A percentile compares a stretch with the other conserved stretches of the same genome.
Conservation (phyloP, 1,140 invertebrate species). For the Lepidurus packardi region DNA sequence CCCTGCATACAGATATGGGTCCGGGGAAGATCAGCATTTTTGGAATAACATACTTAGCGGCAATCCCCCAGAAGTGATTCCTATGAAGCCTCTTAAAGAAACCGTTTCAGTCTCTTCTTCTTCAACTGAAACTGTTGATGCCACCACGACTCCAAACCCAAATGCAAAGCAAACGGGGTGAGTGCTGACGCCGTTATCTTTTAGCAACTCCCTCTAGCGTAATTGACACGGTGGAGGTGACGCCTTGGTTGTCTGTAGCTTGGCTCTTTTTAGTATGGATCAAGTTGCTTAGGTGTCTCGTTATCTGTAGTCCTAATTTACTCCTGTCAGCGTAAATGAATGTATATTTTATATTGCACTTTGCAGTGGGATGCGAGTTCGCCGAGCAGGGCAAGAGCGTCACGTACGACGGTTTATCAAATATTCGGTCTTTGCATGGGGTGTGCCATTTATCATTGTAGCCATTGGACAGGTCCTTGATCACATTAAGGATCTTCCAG, state of each 20-base stretch:
- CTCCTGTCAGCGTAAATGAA: neutral
- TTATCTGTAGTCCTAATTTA: neutral
- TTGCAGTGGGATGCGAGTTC: neutral
- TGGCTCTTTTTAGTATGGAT: neutral
- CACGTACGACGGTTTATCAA: constrained; percentile 34
- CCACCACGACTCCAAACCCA: neutral
- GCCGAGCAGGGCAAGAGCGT: neutral
- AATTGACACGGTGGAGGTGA: neutral
- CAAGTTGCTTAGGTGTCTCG: neutral
- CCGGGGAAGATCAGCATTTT: constrained; percentile 5
- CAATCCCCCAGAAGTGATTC: neutral
- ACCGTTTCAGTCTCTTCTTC: neutral
- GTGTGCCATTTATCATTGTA: constrained; percentile 37
- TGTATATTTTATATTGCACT: neutral
- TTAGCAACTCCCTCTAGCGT: neutral
- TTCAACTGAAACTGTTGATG: neutral
- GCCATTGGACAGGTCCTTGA: constrained; percentile 34
- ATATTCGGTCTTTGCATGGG: constrained; percentile 41
- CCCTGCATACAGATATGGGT: neutral
- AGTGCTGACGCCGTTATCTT: constrained; percentile 18
- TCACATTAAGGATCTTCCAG: neutral
- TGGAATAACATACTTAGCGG: constrained; percentile 6
- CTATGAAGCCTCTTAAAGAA: neutral
- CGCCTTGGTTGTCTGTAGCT: neutral
- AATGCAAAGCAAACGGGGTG: neutral